Conservation (phyloP, 2,888 invertebrate species). For the Hydrotaea diabolus region DNA sequence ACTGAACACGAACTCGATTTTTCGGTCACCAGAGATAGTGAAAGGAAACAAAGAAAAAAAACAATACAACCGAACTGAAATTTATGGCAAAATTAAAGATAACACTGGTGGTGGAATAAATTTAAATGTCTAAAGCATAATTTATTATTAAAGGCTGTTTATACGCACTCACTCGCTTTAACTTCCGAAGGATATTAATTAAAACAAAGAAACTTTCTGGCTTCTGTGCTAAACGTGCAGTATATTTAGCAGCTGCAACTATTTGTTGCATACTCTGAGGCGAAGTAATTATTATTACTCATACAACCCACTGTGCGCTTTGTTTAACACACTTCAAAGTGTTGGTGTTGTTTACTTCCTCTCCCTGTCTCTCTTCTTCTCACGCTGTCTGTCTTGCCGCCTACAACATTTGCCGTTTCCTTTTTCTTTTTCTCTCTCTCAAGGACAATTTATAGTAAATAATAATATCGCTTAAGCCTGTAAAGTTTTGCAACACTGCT, state of each 20-base stretch:
- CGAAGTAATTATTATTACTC: neutral
- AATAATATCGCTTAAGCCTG: neutral
- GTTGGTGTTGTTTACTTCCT: neutral
- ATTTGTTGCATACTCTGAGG: neutral
- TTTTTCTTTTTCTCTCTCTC: neutral
- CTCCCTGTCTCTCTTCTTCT: neutral
- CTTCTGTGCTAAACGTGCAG: neutral
- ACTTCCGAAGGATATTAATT: neutral
- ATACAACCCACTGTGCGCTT: neutral
- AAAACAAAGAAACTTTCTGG: neutral
- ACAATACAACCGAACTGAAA: neutral
- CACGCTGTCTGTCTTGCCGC: no score
- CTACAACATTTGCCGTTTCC: no score
- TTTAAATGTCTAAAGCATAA: neutral
- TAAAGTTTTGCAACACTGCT: neutral
- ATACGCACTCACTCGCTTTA: neutral
- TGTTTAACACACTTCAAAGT: neutral
- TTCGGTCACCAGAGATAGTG: neutral
- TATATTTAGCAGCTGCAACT: neutral
- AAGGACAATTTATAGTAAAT: neutral
- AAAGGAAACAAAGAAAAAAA: neutral
- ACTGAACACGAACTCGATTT: neutral
- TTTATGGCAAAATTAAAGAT: slow-evolving; percentile 10
- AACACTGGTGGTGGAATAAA: neutral
- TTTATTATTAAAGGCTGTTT: neutral